Conservation (phyloP, 2,113 vertebrate genomes). For the Nanorana parkeri region DNA sequence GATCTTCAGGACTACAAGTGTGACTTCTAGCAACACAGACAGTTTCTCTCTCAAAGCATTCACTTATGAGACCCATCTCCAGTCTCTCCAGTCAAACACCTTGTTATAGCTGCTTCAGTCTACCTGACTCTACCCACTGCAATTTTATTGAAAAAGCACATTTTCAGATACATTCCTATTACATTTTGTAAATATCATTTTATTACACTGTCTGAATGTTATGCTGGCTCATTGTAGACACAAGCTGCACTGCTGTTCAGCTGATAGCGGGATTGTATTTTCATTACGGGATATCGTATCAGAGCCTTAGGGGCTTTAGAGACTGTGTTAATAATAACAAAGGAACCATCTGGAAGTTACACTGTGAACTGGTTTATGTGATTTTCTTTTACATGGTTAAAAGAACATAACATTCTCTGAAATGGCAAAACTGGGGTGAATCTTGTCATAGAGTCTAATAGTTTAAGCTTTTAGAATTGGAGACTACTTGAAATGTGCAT, state of each 20-base stretch:
- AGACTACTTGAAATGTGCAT: too few species aligned
- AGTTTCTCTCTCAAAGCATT: too few species aligned
- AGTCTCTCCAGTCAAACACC: too few species aligned
- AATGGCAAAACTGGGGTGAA: slow-evolving; percentile 22
- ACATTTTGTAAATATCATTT: slow-evolving; percentile 38
- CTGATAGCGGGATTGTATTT: slow-evolving; percentile 46
- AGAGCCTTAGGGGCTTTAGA: slow-evolving; percentile 37
- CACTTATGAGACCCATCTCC: too few species aligned
- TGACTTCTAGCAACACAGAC: too few species aligned
- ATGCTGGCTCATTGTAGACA: neutral
- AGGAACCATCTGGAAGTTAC: slow-evolving; percentile 35
- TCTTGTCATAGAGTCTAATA: slow-evolving; percentile 22
- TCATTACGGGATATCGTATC: slow-evolving; percentile 42
- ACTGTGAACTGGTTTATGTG: slow-evolving; percentile 24
- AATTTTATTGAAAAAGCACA: neutral
- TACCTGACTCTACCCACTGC: neutral
- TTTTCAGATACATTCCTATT: slow-evolving; percentile 26
- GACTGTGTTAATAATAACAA: slow-evolving; percentile 47
- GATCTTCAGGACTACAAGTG: too few species aligned
- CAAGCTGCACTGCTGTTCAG: slow-evolving; percentile 1
- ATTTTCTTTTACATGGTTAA: slow-evolving; percentile 49
- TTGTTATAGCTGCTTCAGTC: neutral
- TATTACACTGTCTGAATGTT: slow-evolving; percentile 22
- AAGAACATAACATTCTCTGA: slow-evolving; percentile 29
- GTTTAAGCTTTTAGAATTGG: slow-evolving; percentile 11